A percentile compares a stretch with the other conserved stretches of the same genome.
These are phyloP conservation scores for Ursus arctos DNA, from an alignment of 2,113 vertebrate species.

Conservation along the genomic window DNA sequence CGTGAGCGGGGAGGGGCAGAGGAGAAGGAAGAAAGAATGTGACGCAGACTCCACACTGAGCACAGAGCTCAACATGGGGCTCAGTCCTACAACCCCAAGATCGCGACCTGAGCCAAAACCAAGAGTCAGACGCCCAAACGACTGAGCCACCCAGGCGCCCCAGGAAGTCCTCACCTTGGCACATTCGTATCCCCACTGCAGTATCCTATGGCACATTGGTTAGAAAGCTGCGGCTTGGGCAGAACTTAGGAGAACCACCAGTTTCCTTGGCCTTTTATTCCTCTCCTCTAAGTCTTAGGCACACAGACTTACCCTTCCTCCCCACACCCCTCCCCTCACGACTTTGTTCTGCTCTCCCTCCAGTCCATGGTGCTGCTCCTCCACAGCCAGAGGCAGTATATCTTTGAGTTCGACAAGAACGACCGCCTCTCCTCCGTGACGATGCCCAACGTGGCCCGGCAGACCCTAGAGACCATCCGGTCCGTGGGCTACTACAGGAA, in stretches of 20 bases:
- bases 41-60: background rate
- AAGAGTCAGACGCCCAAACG: background rate
- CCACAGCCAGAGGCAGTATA: conserved; percentile 98
- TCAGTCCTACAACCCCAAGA: background rate
- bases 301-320: background rate
- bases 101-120: background rate
- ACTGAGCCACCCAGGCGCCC: background rate
- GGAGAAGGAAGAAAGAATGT: background rate
- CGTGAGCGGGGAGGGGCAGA: background rate
- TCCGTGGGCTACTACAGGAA: conserved; percentile 98
- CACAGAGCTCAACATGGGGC: rapidly evolving
- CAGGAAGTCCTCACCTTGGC: background rate
- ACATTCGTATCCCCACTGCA: background rate
- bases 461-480: conserved; percentile 96
- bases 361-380: conserved; percentile 99
- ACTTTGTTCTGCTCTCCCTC: conserved; percentile 72
- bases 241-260: background rate
- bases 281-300: background rate
- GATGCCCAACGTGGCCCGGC: conserved; percentile 98
- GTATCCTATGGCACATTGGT: background rate
- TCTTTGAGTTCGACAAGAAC: conserved; percentile 99
- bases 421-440: conserved; percentile 97
- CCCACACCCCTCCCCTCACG: background rate
- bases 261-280: background rate
- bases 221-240: background rate